Conservation (phyloP, 2,797 vertebrate genomes). For the Tokudaia muenninki region DNA sequence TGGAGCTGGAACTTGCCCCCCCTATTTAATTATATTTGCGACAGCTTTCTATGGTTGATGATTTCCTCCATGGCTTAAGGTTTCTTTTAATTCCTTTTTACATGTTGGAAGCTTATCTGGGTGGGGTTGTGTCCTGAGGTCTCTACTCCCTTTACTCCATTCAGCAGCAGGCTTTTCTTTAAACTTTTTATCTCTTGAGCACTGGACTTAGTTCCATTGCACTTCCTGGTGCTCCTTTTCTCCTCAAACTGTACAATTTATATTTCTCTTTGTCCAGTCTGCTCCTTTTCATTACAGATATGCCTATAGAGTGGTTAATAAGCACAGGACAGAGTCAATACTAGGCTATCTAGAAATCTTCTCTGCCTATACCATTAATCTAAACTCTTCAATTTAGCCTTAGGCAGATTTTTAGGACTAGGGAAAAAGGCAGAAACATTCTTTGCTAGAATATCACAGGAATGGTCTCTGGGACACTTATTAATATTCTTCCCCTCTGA, state of each 20-base stretch:
- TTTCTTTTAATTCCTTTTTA: neutral
- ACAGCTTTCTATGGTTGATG: neutral
- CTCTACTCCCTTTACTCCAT: too few relatives aligned
- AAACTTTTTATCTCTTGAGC: neutral
- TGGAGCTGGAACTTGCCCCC: too few relatives aligned
- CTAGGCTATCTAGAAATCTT: neutral
- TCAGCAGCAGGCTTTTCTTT: neutral
- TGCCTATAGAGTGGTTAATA: neutral
- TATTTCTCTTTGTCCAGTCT: neutral
- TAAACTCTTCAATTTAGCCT: neutral
- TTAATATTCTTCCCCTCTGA: neutral
- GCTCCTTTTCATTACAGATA: neutral
- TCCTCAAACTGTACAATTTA: neutral
- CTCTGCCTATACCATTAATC: neutral
- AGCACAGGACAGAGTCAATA: neutral
- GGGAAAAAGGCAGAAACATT: neutral
- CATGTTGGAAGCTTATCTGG: too few relatives aligned
- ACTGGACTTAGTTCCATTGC: neutral
- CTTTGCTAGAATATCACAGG: neutral
- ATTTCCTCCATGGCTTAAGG: neutral
- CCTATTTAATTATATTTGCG: neutral
- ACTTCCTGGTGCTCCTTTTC: too few relatives aligned
- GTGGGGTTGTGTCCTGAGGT: neutral
- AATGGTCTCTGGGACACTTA: neutral
- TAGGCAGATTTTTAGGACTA: neutral